phyloP scores from a whole-genome alignment of 35 echinoderm and acorn worm species.

The Holothuria glaberrima region DNA sequence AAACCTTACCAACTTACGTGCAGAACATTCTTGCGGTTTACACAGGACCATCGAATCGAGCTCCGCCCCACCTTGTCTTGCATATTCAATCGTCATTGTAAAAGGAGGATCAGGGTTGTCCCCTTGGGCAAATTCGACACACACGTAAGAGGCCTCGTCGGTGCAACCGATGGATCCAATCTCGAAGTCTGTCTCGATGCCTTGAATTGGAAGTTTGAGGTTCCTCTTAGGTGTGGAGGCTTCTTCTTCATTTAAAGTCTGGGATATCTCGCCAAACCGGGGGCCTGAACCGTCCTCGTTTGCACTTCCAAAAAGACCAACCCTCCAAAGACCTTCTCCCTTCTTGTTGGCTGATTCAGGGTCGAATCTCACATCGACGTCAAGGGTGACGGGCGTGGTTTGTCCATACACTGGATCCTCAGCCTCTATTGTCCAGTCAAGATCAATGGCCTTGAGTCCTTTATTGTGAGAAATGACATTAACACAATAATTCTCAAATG shows the following conservation, averaged over 20 bases:
- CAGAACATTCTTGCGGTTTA: constrained; percentile 67
- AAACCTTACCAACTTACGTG: constrained; percentile 56
- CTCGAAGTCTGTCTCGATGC: constrained; percentile 65
- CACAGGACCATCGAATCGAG: constrained; percentile 61
- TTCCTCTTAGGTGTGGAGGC: constrained; percentile 10
- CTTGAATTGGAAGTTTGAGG: neutral
- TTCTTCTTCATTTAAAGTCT: constrained; percentile 65
- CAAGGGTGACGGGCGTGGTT: neutral
- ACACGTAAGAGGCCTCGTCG: constrained; percentile 66
- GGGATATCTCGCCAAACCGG: constrained; percentile 58
- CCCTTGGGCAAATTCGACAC: constrained; percentile 76
- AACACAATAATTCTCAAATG: no score
- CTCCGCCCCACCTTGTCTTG: neutral
- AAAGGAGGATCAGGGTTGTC: constrained; percentile 73
- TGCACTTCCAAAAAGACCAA: constrained; percentile 75
- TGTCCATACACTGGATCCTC: neutral
- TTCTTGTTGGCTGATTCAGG: constrained; percentile 1
- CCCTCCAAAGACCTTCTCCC: constrained; percentile 76
- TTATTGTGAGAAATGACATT: neutral
- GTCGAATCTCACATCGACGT: neutral
- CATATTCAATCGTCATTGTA: constrained; percentile 22
- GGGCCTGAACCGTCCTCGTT: constrained; percentile 71
- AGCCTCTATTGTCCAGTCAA: neutral
- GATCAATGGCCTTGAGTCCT: constrained; percentile 4
- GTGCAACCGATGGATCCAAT: constrained; percentile 78